Percentiles rank a stretch among this genome's conserved stretches.
phyloP scores from a whole-genome alignment of 2,888 invertebrate genomes.

The Urechis unicinctus region DNA sequence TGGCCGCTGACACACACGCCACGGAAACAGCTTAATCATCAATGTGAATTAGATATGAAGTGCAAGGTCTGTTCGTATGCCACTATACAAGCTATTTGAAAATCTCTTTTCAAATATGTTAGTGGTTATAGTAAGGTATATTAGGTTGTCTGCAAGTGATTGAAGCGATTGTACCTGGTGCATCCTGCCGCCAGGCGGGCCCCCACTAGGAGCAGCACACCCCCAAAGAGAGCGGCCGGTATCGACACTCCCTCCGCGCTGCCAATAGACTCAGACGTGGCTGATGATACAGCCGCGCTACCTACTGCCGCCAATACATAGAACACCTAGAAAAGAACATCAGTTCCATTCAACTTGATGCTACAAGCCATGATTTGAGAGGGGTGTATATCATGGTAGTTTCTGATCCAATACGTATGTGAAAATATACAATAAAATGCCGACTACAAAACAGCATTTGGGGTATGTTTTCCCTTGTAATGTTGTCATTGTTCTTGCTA shows the following conservation, averaged over 20 bases:
- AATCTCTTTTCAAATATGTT: too few species aligned
- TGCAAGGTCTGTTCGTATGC: too few species aligned
- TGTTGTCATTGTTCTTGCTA: too few species aligned
- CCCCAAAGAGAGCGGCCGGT: constrained; percentile 12
- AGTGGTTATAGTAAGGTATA: neutral
- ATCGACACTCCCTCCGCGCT: constrained; percentile 10
- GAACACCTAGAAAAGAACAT: constrained; percentile 17
- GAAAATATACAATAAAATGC: too few species aligned
- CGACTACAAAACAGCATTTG: too few species aligned
- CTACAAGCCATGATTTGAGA: too few species aligned
- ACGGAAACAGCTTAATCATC: neutral
- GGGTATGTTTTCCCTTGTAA: too few species aligned
- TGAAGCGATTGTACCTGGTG: constrained; percentile 20
- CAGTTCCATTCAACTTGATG: too few species aligned
- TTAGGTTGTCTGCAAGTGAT: neutral
- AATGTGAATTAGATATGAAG: neutral
- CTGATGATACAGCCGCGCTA: constrained; percentile 10
- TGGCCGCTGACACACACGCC: constrained; percentile 32
- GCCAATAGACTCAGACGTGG: constrained; percentile 10
- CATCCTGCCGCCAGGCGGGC: constrained; percentile 18
- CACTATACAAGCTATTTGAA: too few species aligned
- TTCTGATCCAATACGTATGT: too few species aligned
- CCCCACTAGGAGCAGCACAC: constrained; percentile 16
- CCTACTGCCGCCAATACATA: constrained; percentile 13
- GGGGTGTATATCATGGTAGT: too few species aligned